Conservation (phyloP, 1,140 invertebrate species). For the Sarcophaga bullata region DNA sequence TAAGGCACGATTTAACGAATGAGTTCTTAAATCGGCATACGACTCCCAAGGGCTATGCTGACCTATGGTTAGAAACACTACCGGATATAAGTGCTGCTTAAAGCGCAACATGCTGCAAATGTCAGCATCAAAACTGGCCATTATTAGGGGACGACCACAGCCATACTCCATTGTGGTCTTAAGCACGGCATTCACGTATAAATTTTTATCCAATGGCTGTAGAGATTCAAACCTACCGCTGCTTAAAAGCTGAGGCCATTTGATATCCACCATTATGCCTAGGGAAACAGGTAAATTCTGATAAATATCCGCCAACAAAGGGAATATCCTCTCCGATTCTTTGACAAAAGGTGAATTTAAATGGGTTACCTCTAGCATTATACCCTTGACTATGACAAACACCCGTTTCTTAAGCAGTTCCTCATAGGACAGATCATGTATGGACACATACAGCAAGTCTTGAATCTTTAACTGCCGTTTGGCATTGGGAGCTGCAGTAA, state of each 20-base stretch:
- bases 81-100: conserved; percentile 95
- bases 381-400: conserved; percentile 51
- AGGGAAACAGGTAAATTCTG: conserved; percentile 80
- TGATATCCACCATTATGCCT: conserved; percentile 96
- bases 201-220: conserved; percentile 88
- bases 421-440: conserved; percentile 88
- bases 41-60: conserved; percentile 80
- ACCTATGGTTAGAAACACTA: conserved; percentile 91
- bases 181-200: conserved; percentile 82
- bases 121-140: conserved; percentile 95
- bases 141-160: conserved; percentile 82
- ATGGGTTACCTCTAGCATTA: conserved; percentile 52
- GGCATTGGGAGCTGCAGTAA: conserved; percentile 80
- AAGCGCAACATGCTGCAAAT: conserved; percentile 89
- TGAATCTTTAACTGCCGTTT: conserved; percentile 71
- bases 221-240: conserved; percentile 86
- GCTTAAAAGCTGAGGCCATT: conserved; percentile 88
- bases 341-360: conserved; percentile 49
- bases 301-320: conserved; percentile 81
- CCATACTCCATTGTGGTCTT: conserved; percentile 80
- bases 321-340: conserved; percentile 90
- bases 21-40: conserved; percentile 85
- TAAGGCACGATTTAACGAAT: conserved; percentile 80
- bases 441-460: conserved; percentile 85
- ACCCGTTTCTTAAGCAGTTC: conserved; percentile 83